phyloP scores from a whole-genome alignment of 2,797 vertebrate species.

The Myioborus miniatus region DNA sequence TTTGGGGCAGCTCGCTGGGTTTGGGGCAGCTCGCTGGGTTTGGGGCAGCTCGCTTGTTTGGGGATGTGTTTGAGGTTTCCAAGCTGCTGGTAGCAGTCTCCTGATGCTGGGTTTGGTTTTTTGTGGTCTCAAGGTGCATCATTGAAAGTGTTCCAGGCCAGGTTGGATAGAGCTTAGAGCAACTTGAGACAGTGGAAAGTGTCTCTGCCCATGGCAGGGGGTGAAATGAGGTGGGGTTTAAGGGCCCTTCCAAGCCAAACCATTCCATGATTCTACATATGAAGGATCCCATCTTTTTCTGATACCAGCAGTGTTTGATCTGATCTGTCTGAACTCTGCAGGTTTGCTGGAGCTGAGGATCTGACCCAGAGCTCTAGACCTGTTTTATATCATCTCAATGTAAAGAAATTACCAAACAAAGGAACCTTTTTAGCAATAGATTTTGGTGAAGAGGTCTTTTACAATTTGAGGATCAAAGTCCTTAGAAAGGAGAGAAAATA shows the following conservation, averaged over 20 bases:
- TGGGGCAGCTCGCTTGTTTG: neutral
- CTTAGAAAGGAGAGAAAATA: neutral
- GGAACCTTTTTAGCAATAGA: neutral
- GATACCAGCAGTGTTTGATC: neutral
- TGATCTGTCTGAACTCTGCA: neutral
- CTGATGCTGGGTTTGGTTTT: neutral
- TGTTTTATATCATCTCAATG: neutral
- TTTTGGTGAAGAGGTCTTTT: neutral
- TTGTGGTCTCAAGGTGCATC: neutral
- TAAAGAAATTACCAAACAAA: neutral
- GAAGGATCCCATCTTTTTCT: neutral
- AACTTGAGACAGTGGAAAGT: fast-evolving
- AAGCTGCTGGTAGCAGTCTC: neutral
- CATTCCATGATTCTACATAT: fast-evolving
- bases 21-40: neutral
- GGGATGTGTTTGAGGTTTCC: neutral
- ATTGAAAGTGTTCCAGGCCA: fast-evolving
- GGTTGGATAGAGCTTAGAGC: fast-evolving
- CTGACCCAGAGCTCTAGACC: neutral
- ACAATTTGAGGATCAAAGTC: neutral
- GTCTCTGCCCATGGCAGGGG: neutral
- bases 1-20: neutral
- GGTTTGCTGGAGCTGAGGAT: neutral
- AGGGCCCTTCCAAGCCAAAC: neutral
- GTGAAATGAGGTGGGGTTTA: fast-evolving